These are phyloP conservation scores for Pipistrellus pygmaeus DNA, from an alignment of 2,797 vertebrate genomes.

Conservation along the genomic window DNA sequence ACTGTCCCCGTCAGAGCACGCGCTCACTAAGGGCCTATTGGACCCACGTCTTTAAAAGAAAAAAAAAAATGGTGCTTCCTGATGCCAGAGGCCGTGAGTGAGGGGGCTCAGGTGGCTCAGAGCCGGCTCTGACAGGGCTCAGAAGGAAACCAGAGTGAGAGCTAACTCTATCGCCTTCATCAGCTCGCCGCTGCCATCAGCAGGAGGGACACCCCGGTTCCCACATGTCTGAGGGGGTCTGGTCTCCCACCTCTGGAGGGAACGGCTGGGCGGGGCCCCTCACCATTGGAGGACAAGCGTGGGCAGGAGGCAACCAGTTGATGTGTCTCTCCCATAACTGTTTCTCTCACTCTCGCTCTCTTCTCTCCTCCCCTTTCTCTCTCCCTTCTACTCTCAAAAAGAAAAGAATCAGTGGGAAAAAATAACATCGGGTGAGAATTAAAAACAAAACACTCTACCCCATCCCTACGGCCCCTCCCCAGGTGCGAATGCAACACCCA, in stretches of 20 bases:
- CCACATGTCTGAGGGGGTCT: background rate
- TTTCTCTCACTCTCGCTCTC: too few species aligned
- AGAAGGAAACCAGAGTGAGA: background rate
- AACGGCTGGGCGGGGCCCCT: background rate
- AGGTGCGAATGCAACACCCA: background rate
- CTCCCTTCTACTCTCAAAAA: too few species aligned
- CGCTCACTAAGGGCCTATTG: background rate
- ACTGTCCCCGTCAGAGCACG: background rate
- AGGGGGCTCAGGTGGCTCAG: background rate
- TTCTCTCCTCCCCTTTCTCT: too few species aligned
- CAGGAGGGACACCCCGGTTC: background rate
- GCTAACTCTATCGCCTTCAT: background rate
- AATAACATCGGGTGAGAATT: background rate
- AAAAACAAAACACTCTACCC: background rate
- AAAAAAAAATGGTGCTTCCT: background rate
- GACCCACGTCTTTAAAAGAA: background rate
- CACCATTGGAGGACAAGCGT: background rate
- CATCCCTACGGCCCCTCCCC: background rate
- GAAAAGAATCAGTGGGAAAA: too few species aligned
- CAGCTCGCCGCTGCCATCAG: accelerated
- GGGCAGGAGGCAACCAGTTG: background rate
- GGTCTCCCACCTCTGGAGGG: background rate
- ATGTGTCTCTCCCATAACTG: too few species aligned
- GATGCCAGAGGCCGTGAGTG: background rate
- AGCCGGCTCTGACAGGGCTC: background rate